Base-by-base conservation (phyloP, 2,797 vertebrate species). In the Acanthurus lineatus region DNA sequence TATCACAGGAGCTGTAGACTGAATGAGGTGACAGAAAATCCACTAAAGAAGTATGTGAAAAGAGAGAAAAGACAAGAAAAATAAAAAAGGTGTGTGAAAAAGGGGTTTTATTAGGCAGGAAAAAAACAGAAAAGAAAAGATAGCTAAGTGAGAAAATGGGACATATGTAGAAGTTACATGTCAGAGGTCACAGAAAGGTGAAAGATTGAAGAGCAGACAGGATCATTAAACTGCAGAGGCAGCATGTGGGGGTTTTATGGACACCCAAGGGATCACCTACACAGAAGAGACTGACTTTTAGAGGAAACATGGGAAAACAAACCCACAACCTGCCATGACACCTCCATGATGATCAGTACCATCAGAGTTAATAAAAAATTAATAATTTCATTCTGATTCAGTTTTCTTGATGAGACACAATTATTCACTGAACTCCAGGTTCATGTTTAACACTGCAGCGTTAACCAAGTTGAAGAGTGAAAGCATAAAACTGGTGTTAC, bases 131-230 rank as follows among this genome's bases (percentile, higher is more conserved):
- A 19, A 48, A 68, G 22, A n/a, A n/a, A 6, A 60, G 17, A 20
- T 60, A 16, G 25, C 9, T 38, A n/a, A 9, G n/a, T 22, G 40
- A 28, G 59, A 51, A 16, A 54, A 16, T 47, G 12, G 28, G 58
- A 48, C 17, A 11, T 8, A 25, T 38, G 58, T 2, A n/a, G 38
- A 63, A 32, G 64, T 56, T 67, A 32, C 57, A 67, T 3, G 66
- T 76, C 68, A 52, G 22, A 74, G 69, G 70, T 65, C 57, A 76
- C 19, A 48, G 42, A 8, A 57, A 77, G 54, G 63, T 74, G 47
- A 32, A 17, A 25, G 51, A 47, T 20, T n/a, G 53, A 69, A 45
- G 22, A 76, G 38, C 45, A 63, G 57, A 59, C 22, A 70, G 28
- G 19, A 42, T 16, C 16, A 54, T 67, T 52, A 63, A 71, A 68